Percentiles rank a stretch among this genome's conserved stretches.
Evolutionary conservation across 2,888 invertebrate genomes (phyloP).

Genomic region (Melanotus villosus): DNA sequence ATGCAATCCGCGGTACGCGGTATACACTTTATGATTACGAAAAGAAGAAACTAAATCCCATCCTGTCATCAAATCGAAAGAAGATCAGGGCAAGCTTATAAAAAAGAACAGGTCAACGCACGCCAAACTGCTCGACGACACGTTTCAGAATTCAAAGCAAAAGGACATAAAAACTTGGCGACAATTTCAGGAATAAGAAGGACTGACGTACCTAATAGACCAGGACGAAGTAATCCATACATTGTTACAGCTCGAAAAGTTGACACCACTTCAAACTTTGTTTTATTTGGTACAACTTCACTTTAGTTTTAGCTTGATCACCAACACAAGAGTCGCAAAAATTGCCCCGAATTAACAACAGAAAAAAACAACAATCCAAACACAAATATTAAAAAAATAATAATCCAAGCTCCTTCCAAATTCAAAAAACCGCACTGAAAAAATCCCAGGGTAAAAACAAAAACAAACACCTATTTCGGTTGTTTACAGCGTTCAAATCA

Average conservation of each 20-base stretch:
- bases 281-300: conserved; percentile 14
- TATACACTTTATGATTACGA: background rate
- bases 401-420: too few relatives aligned
- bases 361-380: conserved; percentile 4
- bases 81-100: conserved; percentile 18
- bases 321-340: too few relatives aligned
- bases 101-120: conserved; percentile 35
- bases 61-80: conserved; percentile 23
- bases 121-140: conserved; percentile 21
- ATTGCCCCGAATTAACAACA: too few relatives aligned
- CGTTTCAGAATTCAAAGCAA: conserved; percentile 27
- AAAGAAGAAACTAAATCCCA: conserved; percentile 23
- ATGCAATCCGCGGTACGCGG: background rate
- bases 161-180: conserved; percentile 21
- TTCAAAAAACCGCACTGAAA: background rate
- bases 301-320: conserved; percentile 26
- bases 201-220: conserved; percentile 32
- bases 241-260: conserved; percentile 16
- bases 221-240: conserved; percentile 33
- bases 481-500: background rate
- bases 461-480: too few relatives aligned
- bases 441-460: too few relatives aligned
- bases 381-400: too few relatives aligned
- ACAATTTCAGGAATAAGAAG: conserved; percentile 17
- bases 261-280: conserved; percentile 18